A percentile compares a stretch with the other conserved stretches of the same genome.
Conservation (phyloP, 2,888 invertebrate species). For the Orchestes rusci region DNA sequence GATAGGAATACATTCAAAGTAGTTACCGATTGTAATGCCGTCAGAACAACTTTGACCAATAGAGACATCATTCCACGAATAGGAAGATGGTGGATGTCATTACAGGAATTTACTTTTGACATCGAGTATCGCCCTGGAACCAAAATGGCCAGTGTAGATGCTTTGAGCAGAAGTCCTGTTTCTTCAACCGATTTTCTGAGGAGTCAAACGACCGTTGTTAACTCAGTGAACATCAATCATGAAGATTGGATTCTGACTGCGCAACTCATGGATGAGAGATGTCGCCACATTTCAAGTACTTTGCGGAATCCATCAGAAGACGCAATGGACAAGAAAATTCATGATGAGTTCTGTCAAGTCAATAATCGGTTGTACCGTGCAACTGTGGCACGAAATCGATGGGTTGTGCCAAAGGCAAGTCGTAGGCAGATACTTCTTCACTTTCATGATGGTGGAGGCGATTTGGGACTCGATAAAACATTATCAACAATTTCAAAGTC, state of each 20-base stretch:
- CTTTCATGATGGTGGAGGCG: slow-evolving; percentile 31
- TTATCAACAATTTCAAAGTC: slow-evolving; percentile 27
- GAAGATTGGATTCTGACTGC: slow-evolving; percentile 8
- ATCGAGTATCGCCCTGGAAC: slow-evolving; percentile 31
- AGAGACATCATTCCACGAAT: slow-evolving; percentile 32
- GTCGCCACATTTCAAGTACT: neutral
- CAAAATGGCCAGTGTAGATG: slow-evolving; percentile 34
- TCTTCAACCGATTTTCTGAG: neutral
- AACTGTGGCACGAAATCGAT: slow-evolving; percentile 1
- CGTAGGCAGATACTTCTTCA: slow-evolving; percentile 19
- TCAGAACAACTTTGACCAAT: slow-evolving; percentile 31
- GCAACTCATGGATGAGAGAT: slow-evolving; percentile 5
- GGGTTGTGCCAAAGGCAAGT: slow-evolving; percentile 12
- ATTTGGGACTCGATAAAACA: slow-evolving; percentile 27
- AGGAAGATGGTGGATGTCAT: slow-evolving; percentile 33
- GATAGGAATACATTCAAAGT: slow-evolving; percentile 31
- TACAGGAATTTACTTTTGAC: slow-evolving; percentile 33
- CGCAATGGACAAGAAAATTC: slow-evolving; percentile 8
- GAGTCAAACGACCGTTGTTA: neutral
- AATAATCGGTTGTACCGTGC: slow-evolving; percentile 4
- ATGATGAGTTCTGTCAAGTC: slow-evolving; percentile 8
- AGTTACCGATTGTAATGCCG: slow-evolving; percentile 35
- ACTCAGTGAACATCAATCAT: slow-evolving; percentile 1
- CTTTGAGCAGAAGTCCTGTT: slow-evolving; percentile 23
- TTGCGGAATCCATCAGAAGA: slow-evolving; percentile 6